phyloP scores from a whole-genome alignment of 2,113 vertebrate species.

The Sorex fumeus region DNA sequence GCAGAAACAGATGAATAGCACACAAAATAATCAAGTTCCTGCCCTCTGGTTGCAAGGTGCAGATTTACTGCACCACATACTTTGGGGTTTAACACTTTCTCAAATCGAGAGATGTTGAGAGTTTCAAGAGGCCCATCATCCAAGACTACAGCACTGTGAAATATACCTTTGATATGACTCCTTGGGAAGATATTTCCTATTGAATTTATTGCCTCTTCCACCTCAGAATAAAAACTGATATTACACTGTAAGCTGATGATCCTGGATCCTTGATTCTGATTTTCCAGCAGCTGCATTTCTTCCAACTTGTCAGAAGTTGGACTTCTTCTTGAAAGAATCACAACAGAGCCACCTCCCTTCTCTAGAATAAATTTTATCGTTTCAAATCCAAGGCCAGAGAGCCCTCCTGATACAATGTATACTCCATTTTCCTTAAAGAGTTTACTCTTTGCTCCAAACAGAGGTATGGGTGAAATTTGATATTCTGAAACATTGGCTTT shows the following conservation, averaged over 20 bases:
- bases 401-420: conserved; percentile 92
- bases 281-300: conserved; percentile 88
- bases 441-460: conserved; percentile 78
- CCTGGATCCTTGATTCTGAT: conserved; percentile 79
- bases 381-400: conserved; percentile 94
- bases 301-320: conserved; percentile 85
- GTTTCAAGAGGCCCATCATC: conserved; percentile 88
- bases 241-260: conserved; percentile 90
- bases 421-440: conserved; percentile 89
- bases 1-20: conserved; percentile 94
- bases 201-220: conserved; percentile 87
- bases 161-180: conserved; percentile 91
- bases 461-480: conserved; percentile 85
- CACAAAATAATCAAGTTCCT: conserved; percentile 93
- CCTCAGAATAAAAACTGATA: conserved; percentile 85
- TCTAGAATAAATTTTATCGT: conserved; percentile 92
- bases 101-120: conserved; percentile 88
- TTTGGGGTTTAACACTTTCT: conserved; percentile 92
- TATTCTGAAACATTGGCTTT: conserved; percentile 55
- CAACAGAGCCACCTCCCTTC: conserved; percentile 90
- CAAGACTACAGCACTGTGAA: conserved; percentile 93
- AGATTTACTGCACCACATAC: conserved; percentile 92
- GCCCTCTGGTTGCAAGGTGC: conserved; percentile 89
- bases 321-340: conserved; percentile 89
- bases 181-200: conserved; percentile 86